Evolutionary conservation across 2,797 vertebrate species (phyloP), one percentile per base, ranked within the genome.

Genomic region (Microtus californicus): DNA sequence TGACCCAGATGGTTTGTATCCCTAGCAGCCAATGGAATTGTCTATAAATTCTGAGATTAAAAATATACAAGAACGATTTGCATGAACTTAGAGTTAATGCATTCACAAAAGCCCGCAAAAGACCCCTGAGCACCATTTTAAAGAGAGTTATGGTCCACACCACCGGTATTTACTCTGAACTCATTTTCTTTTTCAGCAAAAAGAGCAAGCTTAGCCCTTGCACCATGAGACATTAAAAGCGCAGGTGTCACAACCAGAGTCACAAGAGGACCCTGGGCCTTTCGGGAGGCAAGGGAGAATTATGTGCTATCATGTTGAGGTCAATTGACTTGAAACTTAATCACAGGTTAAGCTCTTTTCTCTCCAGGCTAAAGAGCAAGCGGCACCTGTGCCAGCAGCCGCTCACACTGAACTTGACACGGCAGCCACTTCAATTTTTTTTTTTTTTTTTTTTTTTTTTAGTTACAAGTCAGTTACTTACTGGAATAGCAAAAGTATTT

Each of bases 121-220:
- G 40, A 34, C 6, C 67, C 27, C 7, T 11, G 67, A 85, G 90
- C 95, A 89, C 31, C 81, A 69, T 74, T 97, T 96, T 97, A 96
- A 95, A 97, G 94, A 97, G 76, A 93, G 88, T 96, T 54, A 54
- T 85, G 97, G 92, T 93, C 83, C 87, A 96, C 82, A 95, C 10
- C 90, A 88, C 96, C 96, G 80, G 88, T 92, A 95, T 97, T 98
- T 96, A 94, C 86, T 91, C 90, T 95, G 87, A 97, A 3, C 93
- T 96, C 94, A 97, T 96, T 97, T 97, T 80, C 97, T 97, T 98
- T 96, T 97, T 96, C 97, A 91, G 96, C 90, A 96, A 96, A 98
- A 96, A 98, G 96, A 98, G 87, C 97, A 98, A 82, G 87, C 92
- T 96, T 73, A 93, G 78, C 87, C 96, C 95, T 94, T 95, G 87